Percentiles rank a stretch among this genome's conserved stretches.
These are phyloP conservation scores for Pristionchus fissidentatus DNA, from an alignment of 2,888 invertebrate species.

Conservation along the genomic window DNA sequence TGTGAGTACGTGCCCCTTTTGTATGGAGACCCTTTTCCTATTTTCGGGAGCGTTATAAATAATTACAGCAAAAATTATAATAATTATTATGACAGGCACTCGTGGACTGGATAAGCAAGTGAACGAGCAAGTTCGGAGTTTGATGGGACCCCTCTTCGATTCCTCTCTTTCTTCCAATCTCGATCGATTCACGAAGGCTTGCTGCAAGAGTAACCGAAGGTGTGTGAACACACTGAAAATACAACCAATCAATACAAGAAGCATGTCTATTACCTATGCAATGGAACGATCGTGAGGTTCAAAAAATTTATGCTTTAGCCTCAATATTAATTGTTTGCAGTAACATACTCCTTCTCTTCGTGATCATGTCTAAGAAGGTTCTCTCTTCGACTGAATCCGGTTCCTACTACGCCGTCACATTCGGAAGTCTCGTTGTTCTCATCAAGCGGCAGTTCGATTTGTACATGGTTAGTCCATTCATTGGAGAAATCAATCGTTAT, in stretches of 20 bases:
- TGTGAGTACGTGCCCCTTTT: too few relatives aligned
- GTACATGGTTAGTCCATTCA: constrained; percentile 82
- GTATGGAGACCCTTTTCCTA: too few relatives aligned
- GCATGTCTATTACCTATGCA: too few relatives aligned
- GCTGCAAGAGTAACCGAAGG: constrained; percentile 78
- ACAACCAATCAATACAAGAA: background rate
- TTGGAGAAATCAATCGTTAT: background rate
- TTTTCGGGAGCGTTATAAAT: background rate
- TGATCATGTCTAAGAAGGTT: constrained; percentile 88
- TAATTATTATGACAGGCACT: constrained; percentile 50
- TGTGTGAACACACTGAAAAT: background rate
- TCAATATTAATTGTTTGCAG: constrained; percentile 79
- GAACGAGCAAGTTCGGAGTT: constrained; percentile 78
- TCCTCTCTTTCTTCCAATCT: constrained; percentile 88
- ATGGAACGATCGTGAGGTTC: too few relatives aligned
- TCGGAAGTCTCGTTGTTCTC: constrained; percentile 88
- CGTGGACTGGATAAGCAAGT: constrained; percentile 73
- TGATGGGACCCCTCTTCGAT: constrained; percentile 92
- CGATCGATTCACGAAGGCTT: constrained; percentile 87
- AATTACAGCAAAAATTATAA: too few relatives aligned
- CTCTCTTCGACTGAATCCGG: constrained; percentile 80
- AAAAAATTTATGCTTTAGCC: background rate
- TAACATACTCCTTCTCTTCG: constrained; percentile 93
- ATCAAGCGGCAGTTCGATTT: constrained; percentile 92
- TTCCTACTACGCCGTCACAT: constrained; percentile 87